Evolutionary conservation across 2,797 vertebrate species (phyloP), one percentile per base, ranked within the genome.

Genomic region (Otolemur crassicaudatus): DNA sequence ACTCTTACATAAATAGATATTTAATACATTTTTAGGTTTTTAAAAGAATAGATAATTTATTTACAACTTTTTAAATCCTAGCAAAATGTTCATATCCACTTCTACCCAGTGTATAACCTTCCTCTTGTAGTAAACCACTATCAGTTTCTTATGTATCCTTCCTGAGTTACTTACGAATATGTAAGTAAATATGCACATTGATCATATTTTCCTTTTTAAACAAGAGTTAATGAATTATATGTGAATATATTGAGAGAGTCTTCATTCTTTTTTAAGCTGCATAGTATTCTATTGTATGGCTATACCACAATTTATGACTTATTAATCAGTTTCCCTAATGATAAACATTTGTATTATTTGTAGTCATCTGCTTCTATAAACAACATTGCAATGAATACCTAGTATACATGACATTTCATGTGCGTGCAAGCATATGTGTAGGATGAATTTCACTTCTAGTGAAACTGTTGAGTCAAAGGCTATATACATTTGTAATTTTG

Each of bases 201-300:
- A 77, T 72, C 10, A 65, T 69, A 86, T 56, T 86, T 76, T 34
- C 56, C 63, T 31, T 83, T 94, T 83, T 87, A 79, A 63, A 56
- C 43, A 65, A 95, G 49, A 93, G 25, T 70, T 87, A 87, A 70
- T 72, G 40, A 94, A 91, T 76, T 61, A 72, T 84, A 58, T 81
- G 27, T 70, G 76, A 94, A 46, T 67, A 80, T 13, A 67, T 43
- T 46, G 22, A 67, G 23, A 77, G 34, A 63, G 53, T 72, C 31
- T 11, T 87, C 46, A 77, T 73, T 75, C n/a, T 61, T 91, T 88
- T 92, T 91, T 81, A 37, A 95, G 37, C 27, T 53, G 25, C 12
- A 56, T 27, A 49, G 13, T 63, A 34, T 82, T 60, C 70, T 31
- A 72, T 40, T 65, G 7, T 53, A 84, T 81, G 31, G 16, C 43